These are phyloP conservation scores for Melanocharis versteri DNA, from an alignment of 2,113 vertebrate species.

Conservation along the genomic window DNA sequence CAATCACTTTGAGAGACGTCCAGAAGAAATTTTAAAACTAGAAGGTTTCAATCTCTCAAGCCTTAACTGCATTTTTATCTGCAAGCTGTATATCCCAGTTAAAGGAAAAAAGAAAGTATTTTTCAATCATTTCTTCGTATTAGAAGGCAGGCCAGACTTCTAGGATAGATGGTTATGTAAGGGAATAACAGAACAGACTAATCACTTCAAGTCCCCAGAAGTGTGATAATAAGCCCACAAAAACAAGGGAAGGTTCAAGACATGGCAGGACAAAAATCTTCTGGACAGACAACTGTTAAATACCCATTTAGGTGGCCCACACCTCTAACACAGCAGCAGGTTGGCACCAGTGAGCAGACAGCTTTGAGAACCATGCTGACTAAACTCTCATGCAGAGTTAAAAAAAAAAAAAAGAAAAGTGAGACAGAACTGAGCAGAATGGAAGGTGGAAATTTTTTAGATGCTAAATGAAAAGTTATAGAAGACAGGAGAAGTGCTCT, in stretches of 20 bases:
- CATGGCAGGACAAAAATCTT: background rate
- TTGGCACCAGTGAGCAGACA: background rate
- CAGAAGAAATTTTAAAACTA: background rate
- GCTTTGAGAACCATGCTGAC: background rate
- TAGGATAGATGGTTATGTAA: background rate
- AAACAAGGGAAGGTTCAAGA: background rate
- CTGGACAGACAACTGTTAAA: background rate
- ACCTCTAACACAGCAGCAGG: background rate
- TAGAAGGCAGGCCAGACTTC: background rate
- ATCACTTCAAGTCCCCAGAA: background rate
- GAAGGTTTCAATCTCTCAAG: background rate
- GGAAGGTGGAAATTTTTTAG: background rate
- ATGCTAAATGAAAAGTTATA: background rate
- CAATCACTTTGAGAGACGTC: background rate
- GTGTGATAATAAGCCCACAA: background rate
- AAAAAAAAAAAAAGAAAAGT: background rate
- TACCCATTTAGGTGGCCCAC: background rate
- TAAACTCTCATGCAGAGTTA: background rate
- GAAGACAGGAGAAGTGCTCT: background rate
- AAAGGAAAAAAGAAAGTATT: background rate
- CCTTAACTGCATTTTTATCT: background rate
- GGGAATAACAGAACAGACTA: background rate
- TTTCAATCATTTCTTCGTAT: background rate
- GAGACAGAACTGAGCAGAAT: background rate
- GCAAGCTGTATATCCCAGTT: background rate